A percentile compares a stretch with the other conserved stretches of the same genome.
Evolutionary conservation across 2,888 invertebrate genomes (phyloP).

Genomic region (Scaeva pyrastri): DNA sequence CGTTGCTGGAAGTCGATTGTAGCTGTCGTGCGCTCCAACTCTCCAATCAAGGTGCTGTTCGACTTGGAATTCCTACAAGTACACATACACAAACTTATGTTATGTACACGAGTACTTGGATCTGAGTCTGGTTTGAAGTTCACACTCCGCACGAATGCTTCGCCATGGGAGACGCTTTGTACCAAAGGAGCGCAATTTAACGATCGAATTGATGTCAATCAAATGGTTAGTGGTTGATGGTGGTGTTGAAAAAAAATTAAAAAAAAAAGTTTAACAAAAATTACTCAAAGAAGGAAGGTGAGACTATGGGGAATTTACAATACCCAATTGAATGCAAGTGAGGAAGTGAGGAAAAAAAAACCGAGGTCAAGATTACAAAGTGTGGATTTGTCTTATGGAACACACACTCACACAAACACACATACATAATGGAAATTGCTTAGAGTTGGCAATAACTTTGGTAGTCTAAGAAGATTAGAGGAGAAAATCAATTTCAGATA

Average conservation of each 20-base stretch:
- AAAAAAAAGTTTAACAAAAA: background rate
- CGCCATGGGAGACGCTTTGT: conserved; percentile 53
- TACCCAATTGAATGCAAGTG: conserved; percentile 1
- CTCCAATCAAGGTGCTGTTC: conserved; percentile 25
- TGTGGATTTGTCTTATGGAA: conserved; percentile 14
- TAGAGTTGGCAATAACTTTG: conserved; percentile 15
- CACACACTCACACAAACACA: too few relatives aligned
- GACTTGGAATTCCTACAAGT: conserved; percentile 24
- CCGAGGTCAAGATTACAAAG: conserved; percentile 39
- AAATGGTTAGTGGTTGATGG: conserved; percentile 25
- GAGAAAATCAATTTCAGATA: conserved; percentile 22
- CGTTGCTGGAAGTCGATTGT: conserved; percentile 54
- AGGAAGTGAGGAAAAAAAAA: conserved; percentile 5
- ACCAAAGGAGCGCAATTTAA: conserved; percentile 41
- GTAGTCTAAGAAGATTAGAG: conserved; percentile 13
- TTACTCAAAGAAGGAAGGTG: conserved; percentile 10
- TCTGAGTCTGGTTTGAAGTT: conserved; percentile 38
- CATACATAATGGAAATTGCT: conserved; percentile 5
- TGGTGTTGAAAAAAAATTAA: background rate
- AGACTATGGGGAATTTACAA: conserved; percentile 18
- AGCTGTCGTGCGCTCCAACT: conserved; percentile 34
- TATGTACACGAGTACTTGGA: background rate
- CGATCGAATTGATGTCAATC: conserved; percentile 69
- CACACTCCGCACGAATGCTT: conserved; percentile 53
- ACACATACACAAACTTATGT: background rate